phyloP scores from a whole-genome alignment of 2,797 vertebrate genomes.

The Brotula barbata region DNA sequence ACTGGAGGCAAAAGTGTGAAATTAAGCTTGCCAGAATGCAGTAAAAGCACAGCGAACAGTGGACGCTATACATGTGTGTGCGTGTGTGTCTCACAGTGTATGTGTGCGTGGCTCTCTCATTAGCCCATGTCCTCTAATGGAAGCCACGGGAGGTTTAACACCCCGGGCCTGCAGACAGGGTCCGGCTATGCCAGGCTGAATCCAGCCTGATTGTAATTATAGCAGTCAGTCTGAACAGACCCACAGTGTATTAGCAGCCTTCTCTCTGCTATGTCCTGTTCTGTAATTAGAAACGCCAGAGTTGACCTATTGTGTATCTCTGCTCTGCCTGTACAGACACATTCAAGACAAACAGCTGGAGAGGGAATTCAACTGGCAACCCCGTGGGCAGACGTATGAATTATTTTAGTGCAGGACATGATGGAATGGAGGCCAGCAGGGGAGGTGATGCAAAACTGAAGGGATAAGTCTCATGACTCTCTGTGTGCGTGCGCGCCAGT shows the following conservation, averaged over 20 bases:
- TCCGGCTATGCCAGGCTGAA: constrained; percentile 59
- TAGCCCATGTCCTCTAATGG: constrained; percentile 72
- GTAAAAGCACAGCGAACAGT: constrained; percentile 62
- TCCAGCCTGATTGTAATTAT: constrained; percentile 73
- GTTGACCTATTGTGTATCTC: constrained; percentile 58
- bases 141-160: constrained; percentile 74
- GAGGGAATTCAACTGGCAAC: constrained; percentile 63
- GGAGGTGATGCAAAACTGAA: constrained; percentile 56
- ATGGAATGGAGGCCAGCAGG: constrained; percentile 49
- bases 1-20: constrained; percentile 71
- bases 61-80: constrained; percentile 42
- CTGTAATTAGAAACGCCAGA: constrained; percentile 72
- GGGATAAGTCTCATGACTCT: constrained; percentile 42
- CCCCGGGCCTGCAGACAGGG: constrained; percentile 56
- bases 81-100: constrained; percentile 41
- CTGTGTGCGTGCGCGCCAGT: constrained; percentile 20
- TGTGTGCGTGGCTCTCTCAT: constrained; percentile 65
- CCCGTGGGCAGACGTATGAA: constrained; percentile 46
- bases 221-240: constrained; percentile 58
- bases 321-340: constrained; percentile 36
- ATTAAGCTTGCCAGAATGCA: constrained; percentile 65
- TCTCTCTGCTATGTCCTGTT: constrained; percentile 44
- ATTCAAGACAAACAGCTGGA: constrained; percentile 53
- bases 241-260: constrained; percentile 45
- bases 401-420: constrained; percentile 42